Evolutionary conservation across 2,797 vertebrate genomes (phyloP).

Genomic region (Miichthys miiuy): DNA sequence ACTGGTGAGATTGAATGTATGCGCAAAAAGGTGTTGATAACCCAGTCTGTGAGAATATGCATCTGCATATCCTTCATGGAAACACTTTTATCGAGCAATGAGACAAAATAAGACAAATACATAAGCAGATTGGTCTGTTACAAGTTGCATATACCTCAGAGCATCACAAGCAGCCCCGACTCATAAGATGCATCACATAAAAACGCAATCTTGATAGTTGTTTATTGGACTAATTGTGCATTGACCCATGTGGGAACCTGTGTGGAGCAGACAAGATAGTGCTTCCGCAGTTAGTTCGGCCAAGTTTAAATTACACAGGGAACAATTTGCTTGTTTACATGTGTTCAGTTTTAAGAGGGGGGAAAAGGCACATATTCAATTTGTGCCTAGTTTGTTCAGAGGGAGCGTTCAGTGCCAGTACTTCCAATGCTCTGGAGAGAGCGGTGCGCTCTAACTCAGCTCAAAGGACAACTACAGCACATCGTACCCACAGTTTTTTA

Average conservation of each 20-base stretch:
- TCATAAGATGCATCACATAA: conserved; percentile 16
- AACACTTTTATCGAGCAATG: conserved; percentile 10
- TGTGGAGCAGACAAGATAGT: conserved; percentile 30
- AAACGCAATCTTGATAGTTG: conserved; percentile 35
- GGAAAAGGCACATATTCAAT: neutral
- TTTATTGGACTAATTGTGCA: conserved; percentile 46
- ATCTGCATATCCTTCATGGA: neutral
- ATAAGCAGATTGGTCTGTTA: neutral
- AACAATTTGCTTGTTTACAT: neutral
- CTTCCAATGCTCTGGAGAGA: conserved; percentile 22
- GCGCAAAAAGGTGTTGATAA: conserved; percentile 17
- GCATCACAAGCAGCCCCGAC: conserved; percentile 1
- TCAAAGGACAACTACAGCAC: conserved; percentile 33
- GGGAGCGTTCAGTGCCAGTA: neutral
- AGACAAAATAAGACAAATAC: neutral
- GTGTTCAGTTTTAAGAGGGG: neutral
- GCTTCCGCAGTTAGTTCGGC: conserved; percentile 12
- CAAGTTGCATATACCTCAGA: neutral
- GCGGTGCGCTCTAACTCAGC: conserved; percentile 56
- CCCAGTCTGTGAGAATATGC: neutral
- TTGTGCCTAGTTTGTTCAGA: conserved; percentile 12
- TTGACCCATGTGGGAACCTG: conserved; percentile 48
- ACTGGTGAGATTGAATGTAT: neutral
- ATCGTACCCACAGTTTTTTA: neutral
- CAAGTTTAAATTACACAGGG: neutral